Base-by-base conservation (phyloP, 1,140 invertebrate species). In the Hylyphantes graminicola region DNA sequence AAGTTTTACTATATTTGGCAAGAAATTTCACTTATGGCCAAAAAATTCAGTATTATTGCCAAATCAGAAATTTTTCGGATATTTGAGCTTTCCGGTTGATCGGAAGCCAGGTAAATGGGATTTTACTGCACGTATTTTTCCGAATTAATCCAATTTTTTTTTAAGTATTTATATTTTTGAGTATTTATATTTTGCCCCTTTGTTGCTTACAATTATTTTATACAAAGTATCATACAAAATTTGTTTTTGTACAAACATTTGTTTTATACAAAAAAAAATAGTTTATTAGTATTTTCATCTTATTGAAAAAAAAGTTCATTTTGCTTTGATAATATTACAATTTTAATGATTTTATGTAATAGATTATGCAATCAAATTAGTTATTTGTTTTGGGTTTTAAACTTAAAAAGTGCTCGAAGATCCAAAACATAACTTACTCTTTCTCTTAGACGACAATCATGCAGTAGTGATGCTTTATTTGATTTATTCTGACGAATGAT, bases 361-460 rank as follows among this genome's bases (percentile, higher is more conserved):
- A 59, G n/a, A n/a, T 59, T 59, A 59, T 59, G 11, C 11, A 59
- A 59, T 59, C n/a, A 59, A 59, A n/a, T 59, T 59, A 12, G 17
- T 61, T 64, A n/a, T 64, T 17, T 19, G 35, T 15, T 64, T 19
- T 21, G 19, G 8, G 17, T 65, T 21, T 12, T 9, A 7, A 65
- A 65, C 15, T 7, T 65, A 17, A 10, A 19, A 65, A 19, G 13
- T 10, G 7, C 12, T 63, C 2, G 12, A 13, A 63, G 13, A 7
- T 19, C 12, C 8, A 6, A 4, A 8, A 9, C 13, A 63, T 63
- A 48, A 59, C 51, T 86, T 87, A 90, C 89, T 85, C 89, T 88
- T 87, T 90, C 89, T 84, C 89, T 82, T 13, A 90, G 87, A 70
- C 89, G 85, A 85, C 85, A 81, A 75, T 90, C 89, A 19, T 59